These are phyloP conservation scores for Rhodophaea formosa DNA, from an alignment of 2,888 invertebrate genomes.

Conservation along the genomic window DNA sequence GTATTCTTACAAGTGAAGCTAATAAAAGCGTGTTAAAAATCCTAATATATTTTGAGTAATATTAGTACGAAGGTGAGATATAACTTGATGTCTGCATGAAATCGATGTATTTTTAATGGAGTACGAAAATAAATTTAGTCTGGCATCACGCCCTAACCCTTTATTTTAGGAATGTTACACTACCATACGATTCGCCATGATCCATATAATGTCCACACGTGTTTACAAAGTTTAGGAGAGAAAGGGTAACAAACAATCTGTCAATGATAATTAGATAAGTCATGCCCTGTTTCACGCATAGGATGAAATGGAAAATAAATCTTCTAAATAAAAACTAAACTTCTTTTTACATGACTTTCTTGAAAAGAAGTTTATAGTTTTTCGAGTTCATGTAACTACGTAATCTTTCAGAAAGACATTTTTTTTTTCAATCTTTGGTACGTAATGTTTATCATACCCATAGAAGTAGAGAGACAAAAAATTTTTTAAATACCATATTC, in stretches of 20 bases:
- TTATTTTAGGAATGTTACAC: conserved; percentile 12
- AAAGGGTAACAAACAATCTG: conserved; percentile 6
- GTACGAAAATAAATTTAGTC: neutral
- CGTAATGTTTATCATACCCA: no score
- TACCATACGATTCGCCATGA: conserved; percentile 20
- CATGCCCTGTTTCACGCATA: conserved; percentile 3
- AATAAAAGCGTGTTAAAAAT: no score
- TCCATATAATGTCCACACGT: conserved; percentile 4
- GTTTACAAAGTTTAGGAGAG: neutral
- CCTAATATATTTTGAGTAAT: no score
- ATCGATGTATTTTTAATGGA: neutral
- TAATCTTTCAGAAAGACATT: no score
- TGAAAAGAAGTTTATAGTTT: no score
- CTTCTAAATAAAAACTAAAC: neutral
- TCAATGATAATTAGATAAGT: conserved; percentile 11
- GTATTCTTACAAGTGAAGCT: no score
- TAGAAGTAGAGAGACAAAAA: no score
- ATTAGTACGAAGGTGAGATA: neutral
- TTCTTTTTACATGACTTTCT: neutral
- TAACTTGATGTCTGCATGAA: neutral
- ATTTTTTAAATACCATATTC: no score
- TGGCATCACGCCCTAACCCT: neutral
- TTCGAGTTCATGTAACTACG: no score
- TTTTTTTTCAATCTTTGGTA: no score
- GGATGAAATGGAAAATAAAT: neutral